Evolutionary conservation across 2,888 invertebrate species (phyloP), one percentile per base, ranked within the genome.

Genomic region (Aphodius sticticus): DNA sequence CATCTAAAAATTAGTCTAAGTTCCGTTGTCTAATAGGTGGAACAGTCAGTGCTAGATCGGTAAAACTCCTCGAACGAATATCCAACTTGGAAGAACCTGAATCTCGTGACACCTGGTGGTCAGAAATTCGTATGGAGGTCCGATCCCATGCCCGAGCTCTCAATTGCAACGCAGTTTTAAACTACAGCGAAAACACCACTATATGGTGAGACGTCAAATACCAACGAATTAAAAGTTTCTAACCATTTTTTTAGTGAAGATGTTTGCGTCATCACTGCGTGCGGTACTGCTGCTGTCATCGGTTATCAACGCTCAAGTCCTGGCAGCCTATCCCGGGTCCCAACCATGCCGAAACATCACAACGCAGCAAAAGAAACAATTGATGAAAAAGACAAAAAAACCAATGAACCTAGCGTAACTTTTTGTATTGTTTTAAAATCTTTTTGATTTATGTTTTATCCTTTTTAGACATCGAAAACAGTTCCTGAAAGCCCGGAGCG

Each of bases 41-140:
- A 15, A 93, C 95, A 4, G 96, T 97, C 53, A 95, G 95, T 82
- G 95, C 96, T 0, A 91, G 96, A 87, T 97, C 93, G 78, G 97
- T 93, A 77, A 97, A 97, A 89, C 89, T 97, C 37, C 89, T 97
- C 72, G 96, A 96, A 87, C 91, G 95, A 83, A 95, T 96, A 79
- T 93, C 94, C 72, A 96, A 95, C 89, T 92, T 95, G 77, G 96
- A 97, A 85, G 98, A 98, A 88, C 96, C 96, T 15, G 97, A 97
- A 87, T 95, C 96, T 3, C 92, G 98, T 70, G 98, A 98, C 86
- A 95, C 95, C 1, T 99, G 99, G 98, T 99, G 99, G 99, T 96
- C 96, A 0, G 98, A 99, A 90, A 91, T 99, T 35, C 91, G 99
- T 76, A 97, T 97, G 88, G 99, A 99, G 91, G 95, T 99, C 79